phyloP scores from a whole-genome alignment of 2,797 vertebrate species.

The Micrastur ruficollis region DNA sequence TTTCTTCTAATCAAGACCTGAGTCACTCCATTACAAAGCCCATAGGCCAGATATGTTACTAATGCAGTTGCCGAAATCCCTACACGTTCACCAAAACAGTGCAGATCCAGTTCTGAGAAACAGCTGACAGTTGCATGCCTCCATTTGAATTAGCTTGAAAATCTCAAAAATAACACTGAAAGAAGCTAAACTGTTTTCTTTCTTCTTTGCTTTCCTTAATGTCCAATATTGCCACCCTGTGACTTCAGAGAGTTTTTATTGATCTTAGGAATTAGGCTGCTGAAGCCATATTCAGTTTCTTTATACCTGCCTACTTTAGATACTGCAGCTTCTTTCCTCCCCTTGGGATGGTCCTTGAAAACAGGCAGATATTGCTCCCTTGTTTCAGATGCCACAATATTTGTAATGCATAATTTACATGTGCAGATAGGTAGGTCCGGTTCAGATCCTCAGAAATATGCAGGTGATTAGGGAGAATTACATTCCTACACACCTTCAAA shows the following conservation, averaged over 20 bases:
- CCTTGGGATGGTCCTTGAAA: neutral
- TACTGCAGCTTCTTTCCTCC: neutral
- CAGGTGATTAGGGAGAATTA: neutral
- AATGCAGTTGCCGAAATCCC: neutral
- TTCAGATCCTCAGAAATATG: neutral
- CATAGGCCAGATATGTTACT: neutral
- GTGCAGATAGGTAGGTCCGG: neutral
- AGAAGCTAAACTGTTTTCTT: neutral
- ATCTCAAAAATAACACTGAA: neutral
- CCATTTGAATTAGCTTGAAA: neutral
- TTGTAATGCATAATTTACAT: neutral
- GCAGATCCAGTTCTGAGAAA: neutral
- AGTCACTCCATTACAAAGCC: neutral
- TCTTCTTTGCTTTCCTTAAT: neutral
- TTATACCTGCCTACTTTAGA: neutral
- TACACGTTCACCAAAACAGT: neutral
- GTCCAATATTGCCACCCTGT: neutral
- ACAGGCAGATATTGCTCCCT: neutral
- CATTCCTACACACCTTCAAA: neutral
- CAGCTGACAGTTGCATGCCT: neutral
- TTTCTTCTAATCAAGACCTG: neutral
- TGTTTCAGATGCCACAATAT: neutral
- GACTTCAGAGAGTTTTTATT: neutral
- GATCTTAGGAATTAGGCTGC: neutral
- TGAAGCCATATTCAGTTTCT: neutral